Conservation (phyloP, 1,140 invertebrate genomes). For the Penaeus japonicus region DNA sequence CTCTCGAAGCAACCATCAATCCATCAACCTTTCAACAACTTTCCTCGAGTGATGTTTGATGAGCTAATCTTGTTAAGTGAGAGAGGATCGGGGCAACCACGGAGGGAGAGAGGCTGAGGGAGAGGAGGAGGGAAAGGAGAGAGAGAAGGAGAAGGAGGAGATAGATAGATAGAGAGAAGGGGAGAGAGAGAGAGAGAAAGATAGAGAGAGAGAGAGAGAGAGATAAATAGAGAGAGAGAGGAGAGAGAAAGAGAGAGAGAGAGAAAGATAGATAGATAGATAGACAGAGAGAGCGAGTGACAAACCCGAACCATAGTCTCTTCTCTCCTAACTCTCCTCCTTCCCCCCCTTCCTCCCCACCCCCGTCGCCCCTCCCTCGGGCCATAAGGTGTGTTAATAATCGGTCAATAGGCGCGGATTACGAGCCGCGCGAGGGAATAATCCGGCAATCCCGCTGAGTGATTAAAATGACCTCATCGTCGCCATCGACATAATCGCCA, state of each 20-base stretch:
- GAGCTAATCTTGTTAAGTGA: neutral
- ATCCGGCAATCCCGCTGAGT: too few relatives aligned
- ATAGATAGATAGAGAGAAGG: neutral
- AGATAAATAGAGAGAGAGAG: neutral
- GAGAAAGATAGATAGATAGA: too few relatives aligned
- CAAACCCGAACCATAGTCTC: too few relatives aligned
- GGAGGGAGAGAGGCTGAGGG: neutral
- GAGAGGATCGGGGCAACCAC: neutral
- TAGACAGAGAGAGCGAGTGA: too few relatives aligned
- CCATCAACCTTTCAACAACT: neutral
- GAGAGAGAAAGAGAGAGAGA: neutral
- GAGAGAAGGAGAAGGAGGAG: neutral
- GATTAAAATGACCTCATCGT: too few relatives aligned
- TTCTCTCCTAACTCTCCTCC: too few relatives aligned
- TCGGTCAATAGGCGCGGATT: too few relatives aligned
- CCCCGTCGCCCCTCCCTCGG: too few relatives aligned
- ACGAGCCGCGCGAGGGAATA: too few relatives aligned
- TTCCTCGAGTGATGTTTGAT: neutral
- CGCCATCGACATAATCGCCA: too few relatives aligned
- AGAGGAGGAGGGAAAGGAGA: neutral
- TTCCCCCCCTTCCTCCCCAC: too few relatives aligned
- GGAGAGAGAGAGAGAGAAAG: neutral
- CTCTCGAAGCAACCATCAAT: neutral
- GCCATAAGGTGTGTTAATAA: too few relatives aligned
- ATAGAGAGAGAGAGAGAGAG: neutral